A percentile compares a stretch with the other conserved stretches of the same genome.
These are phyloP conservation scores for Zingel zingel DNA, from an alignment of 2,113 vertebrate species.

Conservation along the genomic window DNA sequence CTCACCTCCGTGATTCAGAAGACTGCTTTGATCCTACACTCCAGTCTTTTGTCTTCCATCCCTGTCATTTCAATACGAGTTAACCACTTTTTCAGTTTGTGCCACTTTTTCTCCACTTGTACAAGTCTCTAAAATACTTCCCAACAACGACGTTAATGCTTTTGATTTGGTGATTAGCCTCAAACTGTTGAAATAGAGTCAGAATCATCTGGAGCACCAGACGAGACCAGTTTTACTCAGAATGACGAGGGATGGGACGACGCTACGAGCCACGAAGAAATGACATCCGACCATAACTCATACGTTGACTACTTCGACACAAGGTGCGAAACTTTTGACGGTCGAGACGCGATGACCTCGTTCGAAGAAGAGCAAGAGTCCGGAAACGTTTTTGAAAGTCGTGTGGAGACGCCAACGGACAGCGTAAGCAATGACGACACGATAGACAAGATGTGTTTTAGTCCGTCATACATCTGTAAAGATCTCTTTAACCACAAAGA, in stretches of 20 bases:
- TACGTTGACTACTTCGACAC: not conserved
- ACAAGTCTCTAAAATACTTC: too few relatives aligned
- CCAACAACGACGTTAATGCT: not conserved
- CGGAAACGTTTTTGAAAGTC: not conserved
- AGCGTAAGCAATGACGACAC: not conserved
- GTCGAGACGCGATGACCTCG: not conserved
- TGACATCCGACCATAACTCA: slow-evolving; percentile 30
- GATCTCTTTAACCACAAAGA: not conserved
- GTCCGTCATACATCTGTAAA: not conserved
- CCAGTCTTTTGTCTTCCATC: too few relatives aligned
- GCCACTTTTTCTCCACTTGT: too few relatives aligned
- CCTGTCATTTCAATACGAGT: too few relatives aligned
- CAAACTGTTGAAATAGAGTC: slow-evolving; percentile 17
- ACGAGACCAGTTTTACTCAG: slow-evolving; percentile 71
- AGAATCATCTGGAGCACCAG: slow-evolving; percentile 80
- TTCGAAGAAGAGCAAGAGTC: not conserved
- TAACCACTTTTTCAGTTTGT: too few relatives aligned
- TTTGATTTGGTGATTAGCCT: slow-evolving; percentile 17
- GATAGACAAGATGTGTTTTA: not conserved
- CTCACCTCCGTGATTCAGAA: too few relatives aligned
- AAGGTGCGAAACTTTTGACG: not conserved
- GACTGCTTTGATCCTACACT: too few relatives aligned
- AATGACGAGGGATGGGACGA: slow-evolving; percentile 85
- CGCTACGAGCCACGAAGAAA: slow-evolving; percentile 78
- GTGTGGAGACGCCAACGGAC: not conserved